Evolutionary conservation across 2,888 invertebrate species (phyloP).

Genomic region (Eupithecia pulchellata): DNA sequence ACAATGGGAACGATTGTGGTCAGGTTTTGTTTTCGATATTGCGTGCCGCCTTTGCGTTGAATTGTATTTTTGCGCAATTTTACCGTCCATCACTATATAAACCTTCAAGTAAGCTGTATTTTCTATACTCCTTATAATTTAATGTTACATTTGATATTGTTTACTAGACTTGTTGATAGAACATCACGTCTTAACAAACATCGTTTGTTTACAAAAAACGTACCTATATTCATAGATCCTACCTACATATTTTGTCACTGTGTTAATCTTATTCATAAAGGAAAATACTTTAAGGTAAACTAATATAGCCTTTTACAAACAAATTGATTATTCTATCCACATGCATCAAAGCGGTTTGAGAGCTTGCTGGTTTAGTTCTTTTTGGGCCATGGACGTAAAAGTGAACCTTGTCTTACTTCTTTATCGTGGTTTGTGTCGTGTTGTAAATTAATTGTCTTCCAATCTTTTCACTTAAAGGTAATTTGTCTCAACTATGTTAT

Average conservation of each 20-base stretch:
- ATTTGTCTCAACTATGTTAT: not conserved
- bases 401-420: constrained; percentile 59
- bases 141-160: not conserved
- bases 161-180: not conserved
- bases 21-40: constrained; percentile 68
- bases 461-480: not conserved
- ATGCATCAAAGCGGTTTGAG: constrained; percentile 59
- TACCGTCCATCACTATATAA: constrained; percentile 13
- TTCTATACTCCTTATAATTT: not conserved
- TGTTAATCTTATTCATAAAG: not conserved
- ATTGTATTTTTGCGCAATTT: constrained; percentile 51
- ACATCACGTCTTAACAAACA: not conserved
- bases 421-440: constrained; percentile 33
- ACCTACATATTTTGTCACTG: not conserved
- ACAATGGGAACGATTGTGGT: constrained; percentile 58
- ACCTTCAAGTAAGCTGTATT: constrained; percentile 4
- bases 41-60: constrained; percentile 49
- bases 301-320: constrained; percentile 33
- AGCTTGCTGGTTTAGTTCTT: constrained; percentile 68
- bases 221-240: too few relatives aligned
- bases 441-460: not conserved
- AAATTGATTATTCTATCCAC: constrained; percentile 57
- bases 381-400: constrained; percentile 72
- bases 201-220: not conserved
- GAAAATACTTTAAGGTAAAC: constrained; percentile 35